Evolutionary conservation across 2,888 invertebrate genomes (phyloP), one percentile per base, ranked within the genome.

Genomic region (Slavum lentiscoides): DNA sequence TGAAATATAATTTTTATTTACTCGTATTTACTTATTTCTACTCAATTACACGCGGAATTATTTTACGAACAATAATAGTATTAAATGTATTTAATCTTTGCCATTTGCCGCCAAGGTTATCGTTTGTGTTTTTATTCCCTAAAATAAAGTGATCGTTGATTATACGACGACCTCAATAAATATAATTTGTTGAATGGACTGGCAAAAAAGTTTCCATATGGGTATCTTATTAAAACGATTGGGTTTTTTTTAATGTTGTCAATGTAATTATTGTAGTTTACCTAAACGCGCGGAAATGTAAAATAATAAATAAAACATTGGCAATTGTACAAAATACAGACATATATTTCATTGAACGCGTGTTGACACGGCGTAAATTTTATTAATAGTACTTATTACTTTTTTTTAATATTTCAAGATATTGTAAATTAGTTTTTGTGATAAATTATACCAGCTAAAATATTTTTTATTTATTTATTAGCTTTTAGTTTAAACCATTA

Each of bases 81-180:
- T 59, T 55, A 13, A 55, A 21, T 21, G 17, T 9, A 39, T 61
- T 61, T n/a, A 39, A n/a, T 59, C 19, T 49, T 62, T 39, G 15
- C 4, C 37, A 9, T 55, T 58, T 37, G 19, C 8, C 23, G 6
- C n/a, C 66, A 75, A 67, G 43, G 67, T 43, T 43, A 23, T 67
- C 43, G 67, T 67, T 67, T 67, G 66, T 67, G 43, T 75, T 67
- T 30, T 67, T 67, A 37, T 58, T 75, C 49, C 17, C 23, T 23
- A 43, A 61, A 69, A 37, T 37, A 59, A 17, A n/a, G 5, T 53
- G 19, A 23, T 23, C 1, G 39, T 67, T n/a, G 53, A 21, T 64
- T 15, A 37, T n/a, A 30, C 30, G 30, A 49, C 30, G 59, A 61
- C 21, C 21, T 72, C 43, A 43, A 19, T 21, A 39, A 43, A 23